Evolutionary conservation across 2,797 vertebrate genomes (phyloP), one percentile per base, ranked within the genome.

Genomic region (Sebastiscus albofasciatus): DNA sequence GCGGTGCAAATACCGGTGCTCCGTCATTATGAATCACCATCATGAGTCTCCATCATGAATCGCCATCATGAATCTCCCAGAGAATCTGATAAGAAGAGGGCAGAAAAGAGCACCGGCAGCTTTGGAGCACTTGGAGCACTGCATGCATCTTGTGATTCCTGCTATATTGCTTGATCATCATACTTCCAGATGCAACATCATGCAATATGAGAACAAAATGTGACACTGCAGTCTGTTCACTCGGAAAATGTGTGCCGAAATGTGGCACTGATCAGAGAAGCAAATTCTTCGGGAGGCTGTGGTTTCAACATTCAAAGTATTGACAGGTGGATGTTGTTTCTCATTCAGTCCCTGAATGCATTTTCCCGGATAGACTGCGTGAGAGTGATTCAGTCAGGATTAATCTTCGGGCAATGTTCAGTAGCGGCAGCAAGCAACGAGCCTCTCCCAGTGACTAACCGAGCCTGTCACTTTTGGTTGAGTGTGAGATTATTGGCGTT

Each of bases 401-500:
- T 89, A 79, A 79, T 91, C 84, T 89, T 69, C 26, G 71, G 46
- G 66, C 29, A 36, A 46, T 69, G 67, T 83, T 79, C 80, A 65
- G 74, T 3, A 56, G 85, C 29, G 20, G 52, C 80, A 76, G 76
- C 56, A 18, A 55, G 81, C 81, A 76, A 26, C 86, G 72, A 87
- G 71, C 89, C 75, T 85, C 85, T 80, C 36, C 79, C 79, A 60
- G 3, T 87, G 86, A 91, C 82, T 87, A 89, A 92, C 87, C 24
- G 42, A 67, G 86, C 83, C 85, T 90, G 89, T 93, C 92, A 87
- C 84, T 89, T 82, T 62, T 73, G 83, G 80, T 84, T 82, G 81
- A 88, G 86, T 73, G 81, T 39, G 77, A 92, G 92, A 96, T 95
- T 93, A 93, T 84, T 76, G 80, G 82, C 88, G 90, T 85, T 94